These are phyloP conservation scores for Leptura quadrifasciata DNA, from an alignment of 2,888 invertebrate genomes.

Conservation along the genomic window DNA sequence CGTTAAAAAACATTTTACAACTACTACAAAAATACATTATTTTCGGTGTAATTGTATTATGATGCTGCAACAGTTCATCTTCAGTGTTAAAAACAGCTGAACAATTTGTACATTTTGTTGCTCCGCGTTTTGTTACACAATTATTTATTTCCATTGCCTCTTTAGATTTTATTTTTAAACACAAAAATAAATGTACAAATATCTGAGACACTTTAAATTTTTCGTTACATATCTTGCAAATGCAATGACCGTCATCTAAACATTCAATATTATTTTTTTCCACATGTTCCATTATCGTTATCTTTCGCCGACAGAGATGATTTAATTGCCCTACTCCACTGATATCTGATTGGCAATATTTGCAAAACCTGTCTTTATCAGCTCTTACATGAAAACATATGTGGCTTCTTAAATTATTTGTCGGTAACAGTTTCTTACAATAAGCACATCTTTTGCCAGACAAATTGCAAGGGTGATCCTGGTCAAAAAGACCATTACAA, in stretches of 20 bases:
- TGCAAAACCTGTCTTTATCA: neutral
- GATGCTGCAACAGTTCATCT: neutral
- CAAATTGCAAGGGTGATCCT: constrained; percentile 38
- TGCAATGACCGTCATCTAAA: neutral
- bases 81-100: neutral
- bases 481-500: constrained; percentile 33
- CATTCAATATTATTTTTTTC: neutral
- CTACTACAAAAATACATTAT: neutral
- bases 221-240: neutral
- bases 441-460: constrained; percentile 43
- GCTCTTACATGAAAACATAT: constrained; percentile 38
- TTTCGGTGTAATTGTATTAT: neutral
- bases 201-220: neutral
- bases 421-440: constrained; percentile 23
- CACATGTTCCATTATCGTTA: neutral
- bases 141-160: neutral
- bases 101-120: neutral
- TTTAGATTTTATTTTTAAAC: neutral
- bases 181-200: neutral
- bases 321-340: neutral
- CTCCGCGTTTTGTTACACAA: no score
- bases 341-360: neutral
- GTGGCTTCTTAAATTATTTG: constrained; percentile 21
- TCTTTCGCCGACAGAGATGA: neutral
- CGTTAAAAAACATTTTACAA: neutral